phyloP scores from a whole-genome alignment of 2,888 invertebrate genomes.

The Pammene fasciana region DNA sequence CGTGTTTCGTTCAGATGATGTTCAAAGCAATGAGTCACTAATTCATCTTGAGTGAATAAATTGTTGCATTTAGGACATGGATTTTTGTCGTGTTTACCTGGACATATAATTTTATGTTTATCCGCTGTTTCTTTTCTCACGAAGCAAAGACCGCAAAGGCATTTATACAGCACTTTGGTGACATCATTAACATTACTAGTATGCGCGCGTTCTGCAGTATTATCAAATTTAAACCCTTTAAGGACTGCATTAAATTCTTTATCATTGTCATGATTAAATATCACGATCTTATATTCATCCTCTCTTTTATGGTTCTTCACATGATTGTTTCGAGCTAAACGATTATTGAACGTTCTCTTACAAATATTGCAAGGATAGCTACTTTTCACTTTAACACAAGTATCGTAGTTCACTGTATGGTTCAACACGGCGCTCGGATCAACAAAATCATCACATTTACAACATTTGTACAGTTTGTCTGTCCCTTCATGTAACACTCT shows the following conservation, averaged over 20 bases:
- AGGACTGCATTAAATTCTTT: constrained; percentile 21
- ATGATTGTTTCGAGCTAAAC: constrained; percentile 13
- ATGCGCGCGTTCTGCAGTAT: neutral
- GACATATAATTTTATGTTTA: constrained; percentile 16
- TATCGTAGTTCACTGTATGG: constrained; percentile 28
- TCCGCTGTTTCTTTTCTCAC: constrained; percentile 12
- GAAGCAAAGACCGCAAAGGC: constrained; percentile 30
- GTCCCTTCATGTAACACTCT: neutral
- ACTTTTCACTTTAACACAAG: constrained; percentile 16
- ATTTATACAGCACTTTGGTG: constrained; percentile 29
- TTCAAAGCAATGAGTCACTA: constrained; percentile 14
- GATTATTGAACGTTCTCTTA: constrained; percentile 15
- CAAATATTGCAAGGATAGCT: constrained; percentile 16
- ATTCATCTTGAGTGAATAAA: constrained; percentile 13
- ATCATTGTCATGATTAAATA: constrained; percentile 21
- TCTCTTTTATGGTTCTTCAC: constrained; percentile 4
- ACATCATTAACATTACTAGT: neutral
- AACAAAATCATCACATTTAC: constrained; percentile 28
- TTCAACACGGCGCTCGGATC: constrained; percentile 2
- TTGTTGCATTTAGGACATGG: constrained; percentile 20
- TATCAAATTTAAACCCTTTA: constrained; percentile 3
- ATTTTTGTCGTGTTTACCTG: neutral
- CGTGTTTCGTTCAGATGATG: neutral
- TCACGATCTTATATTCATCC: constrained; percentile 9
- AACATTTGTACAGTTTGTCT: constrained; percentile 22